Conservation (phyloP, 2,888 invertebrate genomes). For the Liopterus haemorrhoidalis region DNA sequence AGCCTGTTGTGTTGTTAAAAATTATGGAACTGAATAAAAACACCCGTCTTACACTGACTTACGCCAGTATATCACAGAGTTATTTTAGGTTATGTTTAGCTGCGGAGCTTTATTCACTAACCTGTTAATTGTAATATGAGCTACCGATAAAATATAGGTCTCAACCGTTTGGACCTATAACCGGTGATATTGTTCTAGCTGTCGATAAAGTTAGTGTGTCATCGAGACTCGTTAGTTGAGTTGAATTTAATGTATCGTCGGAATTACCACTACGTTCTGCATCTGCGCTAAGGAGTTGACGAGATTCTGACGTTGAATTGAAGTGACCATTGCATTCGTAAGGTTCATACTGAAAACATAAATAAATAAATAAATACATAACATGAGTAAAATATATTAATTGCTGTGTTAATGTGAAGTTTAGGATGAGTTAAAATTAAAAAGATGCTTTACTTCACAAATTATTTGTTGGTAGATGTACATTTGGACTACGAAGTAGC, state of each 20-base stretch:
- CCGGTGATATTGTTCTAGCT: slow-evolving; percentile 37
- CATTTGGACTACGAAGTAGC: too few relatives aligned
- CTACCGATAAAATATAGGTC: slow-evolving; percentile 8
- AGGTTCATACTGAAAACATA: slow-evolving; percentile 11
- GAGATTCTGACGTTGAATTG: slow-evolving; percentile 23
- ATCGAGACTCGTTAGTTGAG: slow-evolving; percentile 39
- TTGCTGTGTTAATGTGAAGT: not conserved
- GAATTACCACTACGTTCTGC: slow-evolving; percentile 23
- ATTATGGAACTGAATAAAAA: too few relatives aligned
- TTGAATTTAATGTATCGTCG: slow-evolving; percentile 34
- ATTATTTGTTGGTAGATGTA: too few relatives aligned
- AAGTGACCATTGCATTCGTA: slow-evolving; percentile 21
- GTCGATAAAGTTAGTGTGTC: slow-evolving; percentile 33
- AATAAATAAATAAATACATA: not conserved
- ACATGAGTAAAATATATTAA: too few relatives aligned
- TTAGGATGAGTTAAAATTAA: too few relatives aligned
- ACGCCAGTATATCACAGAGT: not conserved
- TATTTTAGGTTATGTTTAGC: slow-evolving; percentile 5
- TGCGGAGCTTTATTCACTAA: slow-evolving; percentile 14
- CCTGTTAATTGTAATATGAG: slow-evolving; percentile 8
- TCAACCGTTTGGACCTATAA: slow-evolving; percentile 44
- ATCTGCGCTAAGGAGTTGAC: slow-evolving; percentile 16
- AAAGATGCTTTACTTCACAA: too few relatives aligned
- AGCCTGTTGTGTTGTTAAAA: too few relatives aligned
- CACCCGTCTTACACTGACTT: not conserved